Evolutionary conservation across 1,140 invertebrate species (phyloP), one percentile per base, ranked within the genome.

Genomic region (Bombus sibiricus): DNA sequence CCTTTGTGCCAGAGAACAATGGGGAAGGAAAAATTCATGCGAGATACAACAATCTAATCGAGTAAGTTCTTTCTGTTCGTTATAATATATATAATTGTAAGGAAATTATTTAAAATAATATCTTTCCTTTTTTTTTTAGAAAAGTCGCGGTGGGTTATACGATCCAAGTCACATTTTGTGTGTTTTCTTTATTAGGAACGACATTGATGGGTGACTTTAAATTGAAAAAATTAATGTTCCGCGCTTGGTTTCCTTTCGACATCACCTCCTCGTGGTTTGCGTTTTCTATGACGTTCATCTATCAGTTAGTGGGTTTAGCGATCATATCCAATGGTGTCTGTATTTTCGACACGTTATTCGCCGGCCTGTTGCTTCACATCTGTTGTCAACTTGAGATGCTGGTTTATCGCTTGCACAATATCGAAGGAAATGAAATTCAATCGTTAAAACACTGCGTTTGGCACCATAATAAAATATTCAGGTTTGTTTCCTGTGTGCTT

Each of bases 241-340:
- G 18, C 13, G 89, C 84, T 0, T 93, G 92, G 88, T 32, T 90
- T 32, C 91, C 92, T 2, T 92, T 87, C 43, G 72, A 91, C 62
- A 68, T 85, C 25, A 75, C 53, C 18, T 13, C 76, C 12, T 47
- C 72, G 3, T 47, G n/a, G 10, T 39, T 13, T 13, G 34, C 2
- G 66, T 86, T 28, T 91, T 79, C 41, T 74, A 3, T 90, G 1
- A 74, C 82, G 0, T 92, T 88, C 15, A 1, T 69, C 15, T 82
- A 90, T n/a, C 92, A 93, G 41, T 28, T 83, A 0, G n/a, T 88
- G 12, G 69, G 80, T 18, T 57, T 53, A 3, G 37, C 62, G 1
- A 73, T 68, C n/a, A 81, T 86, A 1, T 5, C 73, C 0, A n/a
- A 89, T 10, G 79, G 87, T 22, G 28, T 89, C 0, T 83, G 82